Evolutionary conservation across 2,888 invertebrate species (phyloP), one percentile per base, ranked within the genome.

Genomic region (Tanytarsus gracilentus): DNA sequence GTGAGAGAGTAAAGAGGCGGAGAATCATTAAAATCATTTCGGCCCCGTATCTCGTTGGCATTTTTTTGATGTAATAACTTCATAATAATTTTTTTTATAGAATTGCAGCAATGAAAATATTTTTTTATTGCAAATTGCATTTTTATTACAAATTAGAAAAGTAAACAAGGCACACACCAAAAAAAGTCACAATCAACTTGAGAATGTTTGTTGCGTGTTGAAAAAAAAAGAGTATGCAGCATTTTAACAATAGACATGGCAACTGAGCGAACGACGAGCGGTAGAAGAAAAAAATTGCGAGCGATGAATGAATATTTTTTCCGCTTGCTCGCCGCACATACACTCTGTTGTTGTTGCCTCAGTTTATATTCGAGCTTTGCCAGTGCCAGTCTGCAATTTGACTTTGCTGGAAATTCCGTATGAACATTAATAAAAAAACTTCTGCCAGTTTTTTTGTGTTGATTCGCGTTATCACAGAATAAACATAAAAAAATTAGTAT

Each of bases 341-440:
- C n/a, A n/a, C n/a, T n/a, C n/a, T 26, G 30, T 44, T 58, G 58
- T 58, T 58, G 58, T 58, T 58, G 58, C 58, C 21, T 48, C 40
- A 58, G 58, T 58, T 58, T 8, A 39, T 29, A 26, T 58, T 48
- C 23, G 48, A 40, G 58, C 56, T 58, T 58, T 58, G 58, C 29
- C 44, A 40, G 48, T 26, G 58, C 30, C 27, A 58, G 58, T 58
- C 58, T 58, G 48, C 48, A 44, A 27, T 30, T 29, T 18, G 16
- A 21, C 44, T 26, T 56, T 26, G 49, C 26, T 25, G 49, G 44
- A 44, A 44, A 3, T 21, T 49, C 14, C 26, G 6, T n/a, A 26
- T 4, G 21, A 16, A 25, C n/a, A 49, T 56, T 44, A 27, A 7
- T 56, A 23, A 3, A 23, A 16, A 8, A 3, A 6, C 18, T 18